Base-by-base conservation (phyloP, 2,113 vertebrate genomes). In the Tenebrosternarchus preto region DNA sequence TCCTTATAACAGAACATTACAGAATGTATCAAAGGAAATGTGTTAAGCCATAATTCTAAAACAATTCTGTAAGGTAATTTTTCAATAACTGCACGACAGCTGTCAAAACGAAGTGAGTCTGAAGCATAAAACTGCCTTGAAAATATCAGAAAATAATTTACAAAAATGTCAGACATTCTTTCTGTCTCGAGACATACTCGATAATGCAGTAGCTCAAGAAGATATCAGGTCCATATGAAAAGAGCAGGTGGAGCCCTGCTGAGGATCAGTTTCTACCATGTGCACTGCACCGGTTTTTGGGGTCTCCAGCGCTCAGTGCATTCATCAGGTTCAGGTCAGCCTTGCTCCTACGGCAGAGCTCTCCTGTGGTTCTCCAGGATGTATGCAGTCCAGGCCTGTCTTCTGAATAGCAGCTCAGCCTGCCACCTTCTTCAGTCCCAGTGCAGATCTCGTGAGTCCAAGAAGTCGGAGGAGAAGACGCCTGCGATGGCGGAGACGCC, bases 391-490 rank as follows among this genome's bases (percentile, higher is more conserved):
- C 17, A 36, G 24, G 15, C 33, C 29, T 12, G 20, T 70, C 24
- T 39, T 56, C 43, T 56, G 3, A 80, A 27, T 15, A 25, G 12
- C n/a, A 56, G 33, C 61, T n/a, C 16, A 20, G 46, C 20, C 55
- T 64, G n/a, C 53, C 6, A 12, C 19, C 15, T 46, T 20, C n/a
- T 66, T 94, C 93, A 98, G 87, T 99, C 96, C 96, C 97, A 99
- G 71, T 96, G 95, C 89, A 98, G 85, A 89, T 98, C 96, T 0
- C 95, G 95, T 0, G 96, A 78, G 79, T 99, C 97, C 83, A 99
- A 90, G 83, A 99, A 97, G 91, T 98, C 96, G 0, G 96, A 86
- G 0, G 97, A 96, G 84, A 94, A 92, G 72, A 82, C 73, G 92
- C 92, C 82, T 96, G 92, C 0, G 92, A 95, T 1, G 93, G 95